A percentile compares a stretch with the other conserved stretches of the same genome.
phyloP scores from a whole-genome alignment of 1,140 invertebrate species.

The Proales similis region DNA sequence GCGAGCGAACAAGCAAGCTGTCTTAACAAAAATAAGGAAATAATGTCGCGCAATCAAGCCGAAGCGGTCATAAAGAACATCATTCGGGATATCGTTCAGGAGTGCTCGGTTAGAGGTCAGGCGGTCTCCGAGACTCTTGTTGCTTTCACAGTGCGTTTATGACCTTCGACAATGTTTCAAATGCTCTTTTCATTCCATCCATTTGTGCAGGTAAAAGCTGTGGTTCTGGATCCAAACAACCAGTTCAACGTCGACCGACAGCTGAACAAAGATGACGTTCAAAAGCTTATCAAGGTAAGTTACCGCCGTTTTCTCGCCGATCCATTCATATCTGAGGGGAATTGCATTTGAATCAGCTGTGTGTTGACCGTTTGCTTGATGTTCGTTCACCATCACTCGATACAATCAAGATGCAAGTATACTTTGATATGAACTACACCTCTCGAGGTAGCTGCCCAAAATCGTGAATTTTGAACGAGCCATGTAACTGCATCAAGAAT shows the following conservation, averaged over 20 bases:
- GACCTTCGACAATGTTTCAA: neutral
- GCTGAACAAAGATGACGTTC: conserved; percentile 54
- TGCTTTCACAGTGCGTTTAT: conserved; percentile 51
- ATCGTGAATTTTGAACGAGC: conserved; percentile 34
- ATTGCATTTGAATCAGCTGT: conserved; percentile 49
- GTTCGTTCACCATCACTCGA: conserved; percentile 50
- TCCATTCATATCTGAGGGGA: neutral
- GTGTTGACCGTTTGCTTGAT: conserved; percentile 52
- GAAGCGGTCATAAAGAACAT: conserved; percentile 52
- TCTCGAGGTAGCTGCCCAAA: conserved; percentile 50
- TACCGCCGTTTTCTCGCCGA: neutral
- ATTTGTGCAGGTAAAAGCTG: conserved; percentile 50
- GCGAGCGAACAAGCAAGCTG: too few relatives aligned
- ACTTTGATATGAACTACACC: conserved; percentile 63
- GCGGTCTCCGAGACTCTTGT: conserved; percentile 53
- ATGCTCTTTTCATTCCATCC: neutral
- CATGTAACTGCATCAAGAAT: too few relatives aligned
- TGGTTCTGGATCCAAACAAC: conserved; percentile 52
- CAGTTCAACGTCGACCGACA: conserved; percentile 53
- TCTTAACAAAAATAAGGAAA: too few relatives aligned
- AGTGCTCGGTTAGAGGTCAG: conserved; percentile 53
- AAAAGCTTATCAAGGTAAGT: conserved; percentile 51
- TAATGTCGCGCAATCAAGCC: conserved; percentile 31
- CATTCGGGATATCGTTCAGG: conserved; percentile 52
- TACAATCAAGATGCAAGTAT: conserved; percentile 61